phyloP scores from a whole-genome alignment of 1,140 invertebrate species.

The Philopotamus ludificatus region DNA sequence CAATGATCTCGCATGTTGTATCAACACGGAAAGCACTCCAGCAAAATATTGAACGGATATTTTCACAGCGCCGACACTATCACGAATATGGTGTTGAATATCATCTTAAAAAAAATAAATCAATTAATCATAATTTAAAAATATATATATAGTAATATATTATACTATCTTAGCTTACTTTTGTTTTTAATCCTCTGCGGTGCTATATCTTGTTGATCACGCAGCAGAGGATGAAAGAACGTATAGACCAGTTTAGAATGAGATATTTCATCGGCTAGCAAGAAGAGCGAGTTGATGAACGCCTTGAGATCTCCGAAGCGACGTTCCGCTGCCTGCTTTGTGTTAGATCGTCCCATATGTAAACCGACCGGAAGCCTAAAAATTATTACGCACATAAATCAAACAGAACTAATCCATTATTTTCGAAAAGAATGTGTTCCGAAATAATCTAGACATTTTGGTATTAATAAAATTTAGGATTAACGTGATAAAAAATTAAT shows the following conservation, averaged over 20 bases:
- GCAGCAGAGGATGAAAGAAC: constrained; percentile 92
- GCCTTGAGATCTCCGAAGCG: constrained; percentile 81
- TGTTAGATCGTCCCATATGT: constrained; percentile 88
- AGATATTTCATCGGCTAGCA: constrained; percentile 87
- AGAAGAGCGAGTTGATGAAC: constrained; percentile 84
- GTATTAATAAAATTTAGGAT: too few species aligned
- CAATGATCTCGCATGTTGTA: constrained; percentile 85
- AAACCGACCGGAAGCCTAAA: constrained; percentile 73
- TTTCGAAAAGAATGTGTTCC: too few species aligned
- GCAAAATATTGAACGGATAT: constrained; percentile 81
- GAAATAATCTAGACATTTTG: too few species aligned
- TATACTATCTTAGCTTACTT: constrained; percentile 56
- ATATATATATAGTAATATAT: too few species aligned
- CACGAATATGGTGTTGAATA: constrained; percentile 42
- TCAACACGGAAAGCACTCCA: constrained; percentile 79
- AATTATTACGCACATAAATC: too few species aligned
- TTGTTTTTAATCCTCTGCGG: constrained; percentile 50
- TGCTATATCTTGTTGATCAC: constrained; percentile 84
- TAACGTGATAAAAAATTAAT: too few species aligned
- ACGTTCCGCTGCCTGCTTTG: constrained; percentile 90
- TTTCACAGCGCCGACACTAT: constrained; percentile 55
- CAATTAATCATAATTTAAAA: background rate
- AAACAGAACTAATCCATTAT: too few species aligned
- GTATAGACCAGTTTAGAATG: constrained; percentile 97
- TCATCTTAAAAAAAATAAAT: constrained; percentile 43